Percentiles rank a stretch among this genome's conserved stretches.
phyloP scores from a whole-genome alignment of 2,113 vertebrate genomes.

The Deroptyus accipitrinus region DNA sequence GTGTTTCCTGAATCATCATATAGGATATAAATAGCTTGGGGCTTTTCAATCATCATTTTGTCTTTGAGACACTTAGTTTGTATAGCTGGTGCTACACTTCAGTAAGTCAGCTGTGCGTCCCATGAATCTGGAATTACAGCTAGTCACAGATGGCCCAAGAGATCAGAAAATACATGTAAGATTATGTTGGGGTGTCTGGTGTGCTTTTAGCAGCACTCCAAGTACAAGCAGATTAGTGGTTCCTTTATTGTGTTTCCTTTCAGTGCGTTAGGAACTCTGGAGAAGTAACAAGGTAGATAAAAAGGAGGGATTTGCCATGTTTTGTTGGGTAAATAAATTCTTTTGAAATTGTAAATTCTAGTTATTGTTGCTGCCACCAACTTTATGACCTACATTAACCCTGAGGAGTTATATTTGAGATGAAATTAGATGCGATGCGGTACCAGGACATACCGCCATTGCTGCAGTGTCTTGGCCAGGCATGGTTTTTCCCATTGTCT shows the following conservation, averaged over 20 bases:
- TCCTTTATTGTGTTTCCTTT: not conserved
- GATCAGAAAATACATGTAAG: not conserved
- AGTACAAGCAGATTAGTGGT: not conserved
- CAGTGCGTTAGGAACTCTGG: not conserved
- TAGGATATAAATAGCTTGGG: not conserved
- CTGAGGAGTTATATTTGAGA: not conserved
- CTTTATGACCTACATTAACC: not conserved
- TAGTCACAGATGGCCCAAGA: not conserved
- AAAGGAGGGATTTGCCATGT: not conserved
- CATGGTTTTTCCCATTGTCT: rapidly evolving
- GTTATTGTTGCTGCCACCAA: not conserved
- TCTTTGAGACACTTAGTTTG: not conserved
- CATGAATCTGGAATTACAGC: not conserved
- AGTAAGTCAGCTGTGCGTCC: not conserved
- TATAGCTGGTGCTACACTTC: not conserved
- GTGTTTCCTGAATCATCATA: not conserved
- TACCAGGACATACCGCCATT: not conserved
- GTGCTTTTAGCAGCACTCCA: not conserved
- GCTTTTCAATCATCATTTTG: not conserved
- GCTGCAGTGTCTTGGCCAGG: not conserved
- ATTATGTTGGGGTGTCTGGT: not conserved
- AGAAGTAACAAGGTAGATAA: not conserved
- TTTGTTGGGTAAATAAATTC: not conserved
- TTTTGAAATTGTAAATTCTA: not conserved
- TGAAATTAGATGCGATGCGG: not conserved